phyloP scores from a whole-genome alignment of 1,140 invertebrate genomes.

The Drosophila rhopaloa region DNA sequence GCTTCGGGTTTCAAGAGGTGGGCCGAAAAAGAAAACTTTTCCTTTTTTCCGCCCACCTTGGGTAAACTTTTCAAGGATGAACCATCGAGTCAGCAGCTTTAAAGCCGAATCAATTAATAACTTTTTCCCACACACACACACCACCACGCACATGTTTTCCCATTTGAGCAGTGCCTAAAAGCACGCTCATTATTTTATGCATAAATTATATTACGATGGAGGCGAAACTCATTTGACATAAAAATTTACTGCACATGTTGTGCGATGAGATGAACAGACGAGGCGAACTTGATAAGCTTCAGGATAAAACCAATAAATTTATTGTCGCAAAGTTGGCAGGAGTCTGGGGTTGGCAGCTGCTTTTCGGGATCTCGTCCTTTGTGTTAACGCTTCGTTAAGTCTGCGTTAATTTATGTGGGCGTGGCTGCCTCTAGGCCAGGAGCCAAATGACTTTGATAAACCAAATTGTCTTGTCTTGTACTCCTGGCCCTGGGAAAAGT shows the following conservation, averaged over 20 bases:
- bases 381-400: conserved; percentile 74
- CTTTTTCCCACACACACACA: conserved; percentile 8
- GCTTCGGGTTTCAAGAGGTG: conserved; percentile 42
- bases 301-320: conserved; percentile 80
- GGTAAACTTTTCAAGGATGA: conserved; percentile 49
- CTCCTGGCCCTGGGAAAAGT: conserved; percentile 22
- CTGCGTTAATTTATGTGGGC: conserved; percentile 76
- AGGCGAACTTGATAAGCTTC: conserved; percentile 65
- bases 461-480: conserved; percentile 64
- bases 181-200: conserved; percentile 57
- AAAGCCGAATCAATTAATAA: conserved; percentile 77
- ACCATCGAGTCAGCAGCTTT: conserved; percentile 43
- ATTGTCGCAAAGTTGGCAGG: conserved; percentile 54
- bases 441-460: conserved; percentile 78
- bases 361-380: conserved; percentile 24
- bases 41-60: conserved; percentile 41
- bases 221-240: conserved; percentile 57
- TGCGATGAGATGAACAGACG: conserved; percentile 32
- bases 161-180: conserved; percentile 48
- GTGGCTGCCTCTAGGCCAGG: conserved; percentile 49
- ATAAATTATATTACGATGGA: conserved; percentile 57
- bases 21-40: conserved; percentile 43
- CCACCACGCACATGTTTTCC: conserved; percentile 4
- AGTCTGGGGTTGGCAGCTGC: conserved; percentile 17
- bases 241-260: conserved; percentile 53